These are phyloP conservation scores for Sinhomidia bicolor DNA, from an alignment of 2,888 invertebrate species.

Conservation along the genomic window DNA sequence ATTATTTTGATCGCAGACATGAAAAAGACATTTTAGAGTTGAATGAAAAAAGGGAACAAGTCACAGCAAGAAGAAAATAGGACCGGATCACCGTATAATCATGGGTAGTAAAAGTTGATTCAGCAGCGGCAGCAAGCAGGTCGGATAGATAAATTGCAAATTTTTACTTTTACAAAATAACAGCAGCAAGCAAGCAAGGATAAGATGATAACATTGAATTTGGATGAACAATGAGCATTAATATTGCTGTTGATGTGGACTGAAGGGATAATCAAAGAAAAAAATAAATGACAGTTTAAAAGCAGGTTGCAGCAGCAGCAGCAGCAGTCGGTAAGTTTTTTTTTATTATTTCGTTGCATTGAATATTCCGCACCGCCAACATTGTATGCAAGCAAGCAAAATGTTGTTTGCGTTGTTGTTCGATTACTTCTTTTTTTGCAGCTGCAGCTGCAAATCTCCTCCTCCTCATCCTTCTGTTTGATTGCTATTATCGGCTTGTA, in stretches of 20 bases:
- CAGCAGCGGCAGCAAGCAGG: no score
- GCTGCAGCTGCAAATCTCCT: neutral
- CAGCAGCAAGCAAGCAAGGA: no score
- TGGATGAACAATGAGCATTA: neutral
- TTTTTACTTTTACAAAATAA: neutral
- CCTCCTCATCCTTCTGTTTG: neutral
- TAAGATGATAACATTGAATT: neutral
- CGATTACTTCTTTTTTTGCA: neutral
- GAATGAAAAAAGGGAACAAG: neutral
- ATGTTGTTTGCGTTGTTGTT: neutral
- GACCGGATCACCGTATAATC: neutral
- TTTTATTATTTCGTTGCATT: neutral
- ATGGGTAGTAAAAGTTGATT: neutral
- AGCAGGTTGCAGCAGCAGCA: neutral
- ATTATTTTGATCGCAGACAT: neutral
- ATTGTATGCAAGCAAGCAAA: neutral
- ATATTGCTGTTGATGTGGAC: neutral
- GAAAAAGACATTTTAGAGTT: neutral
- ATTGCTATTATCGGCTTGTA: neutral
- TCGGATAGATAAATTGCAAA: neutral
- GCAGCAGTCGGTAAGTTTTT: no score
- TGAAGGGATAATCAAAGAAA: neutral
- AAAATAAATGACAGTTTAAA: neutral
- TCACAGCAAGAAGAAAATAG: neutral
- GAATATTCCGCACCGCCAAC: neutral